These are phyloP conservation scores for Listrodromus nycthemerus DNA, from an alignment of 2,888 invertebrate genomes.

Conservation along the genomic window DNA sequence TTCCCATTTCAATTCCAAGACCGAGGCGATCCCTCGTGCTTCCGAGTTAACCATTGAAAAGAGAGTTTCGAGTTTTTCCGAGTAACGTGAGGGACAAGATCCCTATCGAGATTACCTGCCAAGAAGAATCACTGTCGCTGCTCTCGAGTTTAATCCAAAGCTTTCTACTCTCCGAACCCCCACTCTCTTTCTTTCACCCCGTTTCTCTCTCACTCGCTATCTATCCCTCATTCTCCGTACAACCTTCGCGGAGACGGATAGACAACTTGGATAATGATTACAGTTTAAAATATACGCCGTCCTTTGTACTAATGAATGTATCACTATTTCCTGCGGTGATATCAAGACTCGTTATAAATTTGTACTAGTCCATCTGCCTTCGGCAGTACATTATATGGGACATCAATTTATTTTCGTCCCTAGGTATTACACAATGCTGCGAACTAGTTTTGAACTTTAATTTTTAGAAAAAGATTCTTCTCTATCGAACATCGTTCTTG, in stretches of 20 bases:
- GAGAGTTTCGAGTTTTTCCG: slow-evolving; percentile 35
- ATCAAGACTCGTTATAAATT: background rate
- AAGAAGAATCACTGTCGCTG: slow-evolving; percentile 28
- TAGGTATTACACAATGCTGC: background rate
- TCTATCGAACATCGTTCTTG: no score
- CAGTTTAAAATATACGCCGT: slow-evolving; percentile 1
- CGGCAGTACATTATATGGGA: background rate
- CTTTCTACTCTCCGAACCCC: background rate
- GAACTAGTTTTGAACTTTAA: no score
- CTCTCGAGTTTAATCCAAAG: slow-evolving; percentile 23
- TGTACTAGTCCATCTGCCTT: background rate
- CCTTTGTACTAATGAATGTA: slow-evolving; percentile 5
- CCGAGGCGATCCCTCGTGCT: slow-evolving; percentile 20
- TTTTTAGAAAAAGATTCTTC: no score
- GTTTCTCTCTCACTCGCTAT: no score
- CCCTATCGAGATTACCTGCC: slow-evolving; percentile 54
- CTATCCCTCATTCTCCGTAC: no score
- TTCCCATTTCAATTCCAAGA: slow-evolving; percentile 65
- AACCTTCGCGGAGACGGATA: background rate
- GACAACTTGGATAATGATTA: slow-evolving; percentile 7
- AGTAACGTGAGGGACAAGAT: slow-evolving; percentile 33
- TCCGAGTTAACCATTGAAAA: slow-evolving; percentile 49
- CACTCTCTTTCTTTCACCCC: background rate
- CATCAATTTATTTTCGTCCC: background rate
- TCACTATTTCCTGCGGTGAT: background rate